Percentiles rank a stretch among this genome's conserved stretches.
These are phyloP conservation scores for Anhinga rufa DNA, from an alignment of 2,113 vertebrate species.

Conservation along the genomic window DNA sequence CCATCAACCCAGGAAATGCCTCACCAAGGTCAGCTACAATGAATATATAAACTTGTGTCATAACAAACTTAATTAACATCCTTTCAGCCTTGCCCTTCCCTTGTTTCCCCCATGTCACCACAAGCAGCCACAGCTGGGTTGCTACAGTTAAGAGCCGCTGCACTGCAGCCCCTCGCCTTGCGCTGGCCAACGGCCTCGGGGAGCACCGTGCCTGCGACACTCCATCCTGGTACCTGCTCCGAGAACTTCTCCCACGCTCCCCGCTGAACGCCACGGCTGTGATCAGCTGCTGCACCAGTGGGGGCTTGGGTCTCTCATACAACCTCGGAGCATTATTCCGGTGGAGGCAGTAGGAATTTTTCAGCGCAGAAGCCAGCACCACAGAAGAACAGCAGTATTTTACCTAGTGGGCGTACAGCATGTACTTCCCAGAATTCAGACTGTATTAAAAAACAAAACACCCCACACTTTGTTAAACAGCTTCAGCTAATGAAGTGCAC, in stretches of 20 bases:
- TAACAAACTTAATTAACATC: background rate
- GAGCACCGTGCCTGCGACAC: background rate
- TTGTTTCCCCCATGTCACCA: rapidly evolving
- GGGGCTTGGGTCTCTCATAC: background rate
- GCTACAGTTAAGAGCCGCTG: background rate
- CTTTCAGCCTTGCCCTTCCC: background rate
- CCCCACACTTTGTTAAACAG: background rate
- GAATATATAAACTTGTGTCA: background rate
- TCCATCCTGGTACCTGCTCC: background rate
- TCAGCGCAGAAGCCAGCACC: background rate
- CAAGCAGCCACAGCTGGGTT: background rate
- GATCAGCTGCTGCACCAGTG: background rate
- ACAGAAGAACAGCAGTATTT: background rate
- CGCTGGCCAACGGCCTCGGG: background rate
- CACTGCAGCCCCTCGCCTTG: background rate
- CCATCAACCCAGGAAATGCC: background rate
- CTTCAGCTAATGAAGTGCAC: background rate
- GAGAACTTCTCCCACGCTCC: rapidly evolving
- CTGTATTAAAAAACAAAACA: background rate
- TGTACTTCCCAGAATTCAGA: background rate
- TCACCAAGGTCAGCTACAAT: background rate
- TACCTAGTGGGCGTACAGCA: background rate
- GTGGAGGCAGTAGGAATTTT: background rate
- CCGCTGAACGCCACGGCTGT: background rate
- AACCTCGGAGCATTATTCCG: background rate